These are phyloP conservation scores for Cryptophagus acutangulus DNA, from an alignment of 2,888 invertebrate species.

Conservation along the genomic window DNA sequence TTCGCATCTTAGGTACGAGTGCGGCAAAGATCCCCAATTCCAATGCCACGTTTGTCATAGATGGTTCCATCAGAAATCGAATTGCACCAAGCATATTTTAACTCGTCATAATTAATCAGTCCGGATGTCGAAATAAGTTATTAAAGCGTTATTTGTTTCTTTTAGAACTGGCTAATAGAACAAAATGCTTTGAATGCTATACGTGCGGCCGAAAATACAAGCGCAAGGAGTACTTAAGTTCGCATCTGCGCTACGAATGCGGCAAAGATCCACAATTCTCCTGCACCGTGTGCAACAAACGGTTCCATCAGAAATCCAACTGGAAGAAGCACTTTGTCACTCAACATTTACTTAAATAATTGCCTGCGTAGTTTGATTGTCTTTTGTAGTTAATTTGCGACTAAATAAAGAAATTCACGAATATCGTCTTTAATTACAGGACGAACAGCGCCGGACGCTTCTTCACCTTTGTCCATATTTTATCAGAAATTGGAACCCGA, in stretches of 20 bases:
- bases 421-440: too few relatives aligned
- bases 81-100: conserved; percentile 56
- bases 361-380: too few relatives aligned
- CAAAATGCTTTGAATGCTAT: conserved; percentile 9
- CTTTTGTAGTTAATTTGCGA: too few relatives aligned
- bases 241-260: conserved; percentile 48
- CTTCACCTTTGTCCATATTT: too few relatives aligned
- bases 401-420: too few relatives aligned
- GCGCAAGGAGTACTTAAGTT: conserved; percentile 48
- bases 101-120: too few relatives aligned
- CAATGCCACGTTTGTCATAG: conserved; percentile 66
- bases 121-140: too few relatives aligned
- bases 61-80: conserved; percentile 62
- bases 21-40: conserved; percentile 66
- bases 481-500: too few relatives aligned
- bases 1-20: conserved; percentile 75
- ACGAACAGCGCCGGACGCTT: too few relatives aligned
- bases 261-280: conserved; percentile 60
- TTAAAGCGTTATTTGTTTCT: conserved; percentile 3
- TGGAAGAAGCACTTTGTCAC: conserved; percentile 19
- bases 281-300: conserved; percentile 46
- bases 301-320: conserved; percentile 25
- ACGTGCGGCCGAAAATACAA: conserved; percentile 53
- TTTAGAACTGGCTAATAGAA: conserved; percentile 10
- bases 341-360: too few relatives aligned